phyloP scores from a whole-genome alignment of 2,113 vertebrate species.

The Donacobius atricapilla region DNA sequence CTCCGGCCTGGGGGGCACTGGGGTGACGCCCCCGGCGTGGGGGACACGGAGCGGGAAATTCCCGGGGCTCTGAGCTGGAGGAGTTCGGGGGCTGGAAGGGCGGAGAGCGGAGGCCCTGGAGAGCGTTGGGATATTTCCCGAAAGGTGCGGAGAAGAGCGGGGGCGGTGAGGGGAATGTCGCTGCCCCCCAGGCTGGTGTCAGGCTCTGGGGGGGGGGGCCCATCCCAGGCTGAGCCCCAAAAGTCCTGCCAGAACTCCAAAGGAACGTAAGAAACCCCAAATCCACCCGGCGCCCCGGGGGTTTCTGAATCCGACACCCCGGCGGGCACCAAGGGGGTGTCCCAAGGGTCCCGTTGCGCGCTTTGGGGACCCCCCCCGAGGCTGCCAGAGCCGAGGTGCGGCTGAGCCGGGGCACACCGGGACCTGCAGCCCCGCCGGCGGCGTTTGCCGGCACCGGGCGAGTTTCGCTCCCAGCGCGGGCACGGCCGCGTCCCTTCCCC shows the following conservation, averaged over 20 bases:
- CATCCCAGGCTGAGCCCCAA: background rate
- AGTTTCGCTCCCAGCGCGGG: background rate
- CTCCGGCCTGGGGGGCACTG: too few relatives aligned
- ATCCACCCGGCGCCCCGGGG: rapidly evolving
- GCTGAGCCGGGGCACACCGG: rapidly evolving
- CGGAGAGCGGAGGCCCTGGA: too few relatives aligned
- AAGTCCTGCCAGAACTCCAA: rapidly evolving
- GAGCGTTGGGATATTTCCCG: too few relatives aligned
- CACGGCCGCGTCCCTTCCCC: background rate
- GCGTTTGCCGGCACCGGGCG: background rate
- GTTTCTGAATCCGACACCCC: rapidly evolving
- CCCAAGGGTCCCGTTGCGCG: rapidly evolving
- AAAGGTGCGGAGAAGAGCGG: too few relatives aligned
- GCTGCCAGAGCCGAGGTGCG: rapidly evolving
- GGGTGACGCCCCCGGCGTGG: too few relatives aligned
- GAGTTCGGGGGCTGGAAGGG: too few relatives aligned
- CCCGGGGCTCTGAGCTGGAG: too few relatives aligned
- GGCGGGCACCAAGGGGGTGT: background rate
- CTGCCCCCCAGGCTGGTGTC: rapidly evolving
- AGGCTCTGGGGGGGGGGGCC: background rate
- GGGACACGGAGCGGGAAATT: too few relatives aligned
- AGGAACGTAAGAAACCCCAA: rapidly evolving
- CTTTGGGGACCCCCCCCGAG: background rate
- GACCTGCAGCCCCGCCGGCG: background rate
- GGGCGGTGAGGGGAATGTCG: too few relatives aligned